Conservation (phyloP, 2,888 invertebrate species). For the Atethmia centrago region DNA sequence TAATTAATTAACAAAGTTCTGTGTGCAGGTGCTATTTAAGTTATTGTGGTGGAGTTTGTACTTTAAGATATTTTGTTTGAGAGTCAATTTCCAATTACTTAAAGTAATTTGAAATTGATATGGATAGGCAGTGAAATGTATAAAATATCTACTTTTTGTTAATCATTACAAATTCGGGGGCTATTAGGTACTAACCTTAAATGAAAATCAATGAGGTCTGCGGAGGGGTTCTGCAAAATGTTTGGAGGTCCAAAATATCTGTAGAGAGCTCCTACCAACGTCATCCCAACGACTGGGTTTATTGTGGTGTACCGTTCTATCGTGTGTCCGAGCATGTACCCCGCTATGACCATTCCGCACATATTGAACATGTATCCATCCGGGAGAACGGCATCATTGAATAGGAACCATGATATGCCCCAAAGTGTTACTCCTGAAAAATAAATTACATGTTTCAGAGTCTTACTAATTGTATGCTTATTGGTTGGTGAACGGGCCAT, state of each 20-base stretch:
- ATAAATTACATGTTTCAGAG: neutral
- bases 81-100: constrained; percentile 15
- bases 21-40: constrained; percentile 56
- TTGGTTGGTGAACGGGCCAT: neutral
- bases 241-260: constrained; percentile 81
- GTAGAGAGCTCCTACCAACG: constrained; percentile 82
- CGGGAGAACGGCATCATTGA: constrained; percentile 78
- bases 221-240: constrained; percentile 79
- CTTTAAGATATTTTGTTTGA: constrained; percentile 17
- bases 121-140: neutral
- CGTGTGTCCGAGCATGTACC: constrained; percentile 84
- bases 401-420: constrained; percentile 83
- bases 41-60: constrained; percentile 30
- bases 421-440: constrained; percentile 83
- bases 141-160: neutral
- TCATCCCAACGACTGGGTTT: constrained; percentile 86
- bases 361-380: constrained; percentile 82
- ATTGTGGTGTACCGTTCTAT: constrained; percentile 85
- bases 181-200: constrained; percentile 77
- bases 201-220: constrained; percentile 84
- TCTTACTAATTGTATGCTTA: neutral
- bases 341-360: constrained; percentile 78
- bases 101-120: constrained; percentile 24
- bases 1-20: constrained; percentile 60
- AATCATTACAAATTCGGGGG: neutral